Evolutionary conservation across 92 coral and sea anemone species (phyloP).

Genomic region (Parazoanthus swiftii): DNA sequence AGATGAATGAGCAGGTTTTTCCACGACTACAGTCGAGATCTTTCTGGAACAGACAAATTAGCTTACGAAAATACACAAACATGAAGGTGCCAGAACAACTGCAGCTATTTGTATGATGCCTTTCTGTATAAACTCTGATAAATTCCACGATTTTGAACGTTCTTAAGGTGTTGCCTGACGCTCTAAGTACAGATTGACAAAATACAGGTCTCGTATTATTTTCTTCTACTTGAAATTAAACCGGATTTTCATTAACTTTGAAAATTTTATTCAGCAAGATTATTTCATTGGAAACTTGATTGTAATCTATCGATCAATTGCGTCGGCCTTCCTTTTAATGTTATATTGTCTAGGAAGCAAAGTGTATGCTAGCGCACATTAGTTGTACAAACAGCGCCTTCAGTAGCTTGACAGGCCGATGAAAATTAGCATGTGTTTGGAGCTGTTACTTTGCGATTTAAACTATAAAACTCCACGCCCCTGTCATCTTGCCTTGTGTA

Average conservation of each 20-base stretch:
- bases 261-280: neutral
- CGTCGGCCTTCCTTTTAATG: neutral
- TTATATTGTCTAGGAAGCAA: neutral
- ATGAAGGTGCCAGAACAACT: neutral
- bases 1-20: neutral
- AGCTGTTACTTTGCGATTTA: neutral
- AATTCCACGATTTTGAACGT: too few species aligned
- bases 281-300: neutral
- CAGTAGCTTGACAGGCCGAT: too few species aligned
- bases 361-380: neutral
- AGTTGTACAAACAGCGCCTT: neutral
- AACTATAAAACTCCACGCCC: neutral
- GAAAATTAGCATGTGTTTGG: neutral
- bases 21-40: neutral
- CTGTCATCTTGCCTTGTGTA: neutral
- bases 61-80: neutral
- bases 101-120: neutral
- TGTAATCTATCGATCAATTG: neutral
- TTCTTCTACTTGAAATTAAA: neutral
- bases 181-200: too few species aligned
- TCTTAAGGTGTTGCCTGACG: too few species aligned
- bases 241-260: neutral
- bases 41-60: constrained; percentile 10
- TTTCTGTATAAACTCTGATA: neutral
- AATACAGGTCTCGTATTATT: neutral